Conservation (phyloP, 2,797 vertebrate genomes). For the Myotis planiceps region DNA sequence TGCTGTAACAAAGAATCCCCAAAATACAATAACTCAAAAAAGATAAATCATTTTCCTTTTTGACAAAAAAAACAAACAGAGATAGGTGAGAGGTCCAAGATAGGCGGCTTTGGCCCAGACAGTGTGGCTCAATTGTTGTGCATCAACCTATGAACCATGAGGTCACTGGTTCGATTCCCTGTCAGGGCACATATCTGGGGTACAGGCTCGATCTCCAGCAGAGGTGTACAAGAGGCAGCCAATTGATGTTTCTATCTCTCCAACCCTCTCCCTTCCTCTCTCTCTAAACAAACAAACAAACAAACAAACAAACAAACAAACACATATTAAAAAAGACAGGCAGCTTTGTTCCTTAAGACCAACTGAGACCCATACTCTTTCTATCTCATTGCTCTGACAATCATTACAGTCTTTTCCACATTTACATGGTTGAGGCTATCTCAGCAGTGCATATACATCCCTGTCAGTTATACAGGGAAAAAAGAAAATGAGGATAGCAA, state of each 20-base stretch:
- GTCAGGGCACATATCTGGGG: too few species aligned
- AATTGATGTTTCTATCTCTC: too few species aligned
- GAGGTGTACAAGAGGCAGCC: too few species aligned
- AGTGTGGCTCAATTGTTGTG: too few species aligned
- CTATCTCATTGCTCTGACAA: background rate
- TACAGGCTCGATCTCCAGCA: too few species aligned
- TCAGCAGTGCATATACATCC: background rate
- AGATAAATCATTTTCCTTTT: background rate
- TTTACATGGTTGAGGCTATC: background rate
- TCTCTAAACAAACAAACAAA: too few species aligned
- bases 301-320: too few species aligned
- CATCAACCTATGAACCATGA: too few species aligned
- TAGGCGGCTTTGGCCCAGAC: background rate
- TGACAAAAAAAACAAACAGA: background rate
- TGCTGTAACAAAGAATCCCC: constrained; percentile 57
- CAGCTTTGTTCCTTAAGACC: background rate
- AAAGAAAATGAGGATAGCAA: background rate
- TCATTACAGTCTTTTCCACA: background rate
- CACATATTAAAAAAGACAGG: background rate
- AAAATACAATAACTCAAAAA: background rate
- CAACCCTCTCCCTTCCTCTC: too few species aligned
- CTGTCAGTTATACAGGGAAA: background rate
- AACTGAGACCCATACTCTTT: background rate
- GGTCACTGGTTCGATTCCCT: too few species aligned
- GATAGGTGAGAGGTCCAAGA: background rate